Evolutionary conservation across 2,888 invertebrate genomes (phyloP).

Genomic region (Minunthozetes semirufus): DNA sequence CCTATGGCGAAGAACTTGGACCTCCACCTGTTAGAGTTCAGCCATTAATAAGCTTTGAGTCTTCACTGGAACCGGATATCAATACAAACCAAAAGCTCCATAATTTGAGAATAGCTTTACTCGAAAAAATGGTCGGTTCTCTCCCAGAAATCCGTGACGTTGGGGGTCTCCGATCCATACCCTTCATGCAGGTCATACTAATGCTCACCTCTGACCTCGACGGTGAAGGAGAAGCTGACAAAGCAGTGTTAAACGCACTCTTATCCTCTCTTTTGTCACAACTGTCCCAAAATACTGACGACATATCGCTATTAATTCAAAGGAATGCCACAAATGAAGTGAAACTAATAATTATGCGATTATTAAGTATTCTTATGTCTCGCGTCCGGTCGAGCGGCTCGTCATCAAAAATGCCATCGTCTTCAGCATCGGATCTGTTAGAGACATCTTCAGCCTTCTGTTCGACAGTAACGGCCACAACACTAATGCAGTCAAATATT

Average conservation of each 20-base stretch:
- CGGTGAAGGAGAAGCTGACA: slow-evolving; percentile 71
- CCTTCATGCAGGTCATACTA: slow-evolving; percentile 81
- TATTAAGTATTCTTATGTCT: slow-evolving; percentile 75
- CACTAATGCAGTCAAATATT: slow-evolving; percentile 23
- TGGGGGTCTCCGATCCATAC: slow-evolving; percentile 77
- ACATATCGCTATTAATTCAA: slow-evolving; percentile 48
- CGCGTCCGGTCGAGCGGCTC: slow-evolving; percentile 47
- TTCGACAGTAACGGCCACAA: slow-evolving; percentile 9
- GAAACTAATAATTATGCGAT: slow-evolving; percentile 75
- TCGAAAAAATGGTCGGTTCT: slow-evolving; percentile 69
- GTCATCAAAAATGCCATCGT: slow-evolving; percentile 21
- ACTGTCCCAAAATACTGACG: slow-evolving; percentile 44
- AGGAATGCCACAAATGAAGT: slow-evolving; percentile 73
- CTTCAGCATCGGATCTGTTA: slow-evolving; percentile 13
- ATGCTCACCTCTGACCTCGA: slow-evolving; percentile 85
- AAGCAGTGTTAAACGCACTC: slow-evolving; percentile 66
- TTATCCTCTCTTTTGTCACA: slow-evolving; percentile 61
- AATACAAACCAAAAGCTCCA: slow-evolving; percentile 29
- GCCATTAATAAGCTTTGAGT: slow-evolving; percentile 8
- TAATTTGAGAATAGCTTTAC: slow-evolving; percentile 59
- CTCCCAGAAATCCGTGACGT: slow-evolving; percentile 67
- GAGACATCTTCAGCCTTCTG: slow-evolving; percentile 23
- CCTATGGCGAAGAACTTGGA: slow-evolving; percentile 62
- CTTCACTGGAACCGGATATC: background rate
- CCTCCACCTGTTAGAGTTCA: background rate